Conservation (phyloP, 92 coral and sea anemone species). For the Bergia puertoricense region DNA sequence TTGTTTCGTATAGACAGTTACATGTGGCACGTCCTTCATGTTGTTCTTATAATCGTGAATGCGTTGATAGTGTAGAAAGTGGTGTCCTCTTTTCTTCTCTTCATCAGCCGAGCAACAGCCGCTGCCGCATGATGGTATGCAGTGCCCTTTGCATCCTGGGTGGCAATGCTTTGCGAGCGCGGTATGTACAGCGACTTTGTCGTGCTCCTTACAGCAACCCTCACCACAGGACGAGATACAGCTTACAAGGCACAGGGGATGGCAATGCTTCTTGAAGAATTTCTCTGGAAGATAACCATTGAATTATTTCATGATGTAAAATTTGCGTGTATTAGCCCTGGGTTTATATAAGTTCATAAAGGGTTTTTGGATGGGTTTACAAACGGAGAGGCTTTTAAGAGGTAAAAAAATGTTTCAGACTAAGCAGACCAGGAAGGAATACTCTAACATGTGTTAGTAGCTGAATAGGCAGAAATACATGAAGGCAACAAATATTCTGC, state of each 20-base stretch:
- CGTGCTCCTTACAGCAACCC: constrained; percentile 92
- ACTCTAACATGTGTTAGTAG: no score
- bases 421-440: no score
- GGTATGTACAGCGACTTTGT: constrained; percentile 71
- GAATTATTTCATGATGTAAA: no score
- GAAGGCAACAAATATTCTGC: no score
- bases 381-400: no score
- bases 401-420: no score
- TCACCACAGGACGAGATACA: constrained; percentile 87
- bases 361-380: no score
- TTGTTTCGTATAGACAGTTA: constrained; percentile 58
- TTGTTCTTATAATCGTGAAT: constrained; percentile 51
- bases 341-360: no score
- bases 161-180: constrained; percentile 89
- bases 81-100: constrained; percentile 70
- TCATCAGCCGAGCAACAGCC: constrained; percentile 90
- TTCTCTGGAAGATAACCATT: constrained; percentile 59
- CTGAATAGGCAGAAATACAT: no score
- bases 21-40: constrained; percentile 11
- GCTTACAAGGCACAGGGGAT: constrained; percentile 73
- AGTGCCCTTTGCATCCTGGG: constrained; percentile 63
- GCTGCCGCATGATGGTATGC: constrained; percentile 88
- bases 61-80: constrained; percentile 63
- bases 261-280: constrained; percentile 84
- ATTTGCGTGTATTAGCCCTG: no score